These are phyloP conservation scores for Masticophis lateralis DNA, from an alignment of 2,797 vertebrate species.

Conservation along the genomic window DNA sequence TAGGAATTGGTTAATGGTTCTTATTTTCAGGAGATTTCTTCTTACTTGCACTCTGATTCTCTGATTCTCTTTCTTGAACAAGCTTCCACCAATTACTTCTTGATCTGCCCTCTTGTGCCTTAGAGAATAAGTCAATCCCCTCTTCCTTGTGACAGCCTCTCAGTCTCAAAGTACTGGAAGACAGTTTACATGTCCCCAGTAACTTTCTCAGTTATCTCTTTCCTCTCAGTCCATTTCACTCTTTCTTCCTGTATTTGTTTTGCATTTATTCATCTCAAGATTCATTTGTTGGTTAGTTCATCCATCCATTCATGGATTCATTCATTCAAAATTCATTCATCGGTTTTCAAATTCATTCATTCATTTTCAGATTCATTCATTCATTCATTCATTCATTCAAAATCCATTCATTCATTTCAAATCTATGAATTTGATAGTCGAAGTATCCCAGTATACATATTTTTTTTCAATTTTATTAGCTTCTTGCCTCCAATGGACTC, in stretches of 20 bases:
- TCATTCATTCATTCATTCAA: too few relatives aligned
- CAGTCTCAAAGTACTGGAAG: background rate
- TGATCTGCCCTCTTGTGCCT: background rate
- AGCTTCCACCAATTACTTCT: background rate
- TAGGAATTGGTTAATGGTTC: background rate
- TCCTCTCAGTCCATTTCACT: background rate
- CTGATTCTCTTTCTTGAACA: background rate
- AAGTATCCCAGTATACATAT: too few relatives aligned
- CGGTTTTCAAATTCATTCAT: too few relatives aligned
- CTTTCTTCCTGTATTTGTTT: background rate
- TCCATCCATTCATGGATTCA: background rate
- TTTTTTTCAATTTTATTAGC: background rate
- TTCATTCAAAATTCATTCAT: background rate
- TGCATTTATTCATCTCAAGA: background rate
- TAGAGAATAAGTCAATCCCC: background rate
- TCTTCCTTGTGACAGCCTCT: background rate
- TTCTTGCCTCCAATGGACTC: background rate
- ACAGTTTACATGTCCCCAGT: background rate
- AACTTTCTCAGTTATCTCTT: background rate
- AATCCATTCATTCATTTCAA: too few relatives aligned
- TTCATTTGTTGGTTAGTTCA: background rate
- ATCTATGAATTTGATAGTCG: background rate
- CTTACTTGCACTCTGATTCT: background rate
- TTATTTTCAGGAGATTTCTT: background rate
- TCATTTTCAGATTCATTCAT: background rate